Base-by-base conservation (phyloP, 1,140 invertebrate genomes). In the Achatina immaculata region DNA sequence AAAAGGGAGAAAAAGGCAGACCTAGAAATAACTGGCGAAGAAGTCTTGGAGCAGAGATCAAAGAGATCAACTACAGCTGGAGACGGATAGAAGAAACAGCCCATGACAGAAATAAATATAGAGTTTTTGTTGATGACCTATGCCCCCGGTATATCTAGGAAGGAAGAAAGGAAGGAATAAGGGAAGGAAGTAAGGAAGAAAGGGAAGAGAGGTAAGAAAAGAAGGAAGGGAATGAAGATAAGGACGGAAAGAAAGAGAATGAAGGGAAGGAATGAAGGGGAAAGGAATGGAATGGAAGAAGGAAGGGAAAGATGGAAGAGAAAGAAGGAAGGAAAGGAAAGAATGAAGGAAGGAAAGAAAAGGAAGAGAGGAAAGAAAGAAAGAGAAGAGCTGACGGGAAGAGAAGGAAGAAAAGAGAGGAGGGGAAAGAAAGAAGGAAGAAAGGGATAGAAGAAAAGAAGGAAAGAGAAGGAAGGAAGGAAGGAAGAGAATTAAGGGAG, bases 321-420 rank as follows among this genome's bases (percentile, higher is more conserved):
- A 42, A 36, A 14, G 69, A 72, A 36, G 69, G 36, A 36, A 72
- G 69, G 36, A 43, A 36, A 36, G n/a, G 40, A 38, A 36, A 36
- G 34, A 72, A 34, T 16, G 34, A 72, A 36, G 36, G 34, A 72
- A 34, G 36, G 34, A 36, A 36, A 72, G 69, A 72, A 36, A 72
- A 36, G 36, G 31, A 72, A n/a, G 45, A 51, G n/a, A 34, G 7
- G 3, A 31, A 51, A 28, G 24, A 45, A 34, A 7, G 24, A 42
- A 40, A 74, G 42, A n/a, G 42, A n/a, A 7, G 9, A 74, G 72
- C 40, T 1, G 45, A 40, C 40, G 9, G 31, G 24, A 45, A 42
- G 45, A 40, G 45, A 11, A 45, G 9, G n/a, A 21, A 74, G 42
- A 74, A 19, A 31, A 31, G 42, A 34, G 9, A 74, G 72, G 24